These are phyloP conservation scores for Orthonyx spaldingii DNA, from an alignment of 2,113 vertebrate genomes.

Conservation along the genomic window DNA sequence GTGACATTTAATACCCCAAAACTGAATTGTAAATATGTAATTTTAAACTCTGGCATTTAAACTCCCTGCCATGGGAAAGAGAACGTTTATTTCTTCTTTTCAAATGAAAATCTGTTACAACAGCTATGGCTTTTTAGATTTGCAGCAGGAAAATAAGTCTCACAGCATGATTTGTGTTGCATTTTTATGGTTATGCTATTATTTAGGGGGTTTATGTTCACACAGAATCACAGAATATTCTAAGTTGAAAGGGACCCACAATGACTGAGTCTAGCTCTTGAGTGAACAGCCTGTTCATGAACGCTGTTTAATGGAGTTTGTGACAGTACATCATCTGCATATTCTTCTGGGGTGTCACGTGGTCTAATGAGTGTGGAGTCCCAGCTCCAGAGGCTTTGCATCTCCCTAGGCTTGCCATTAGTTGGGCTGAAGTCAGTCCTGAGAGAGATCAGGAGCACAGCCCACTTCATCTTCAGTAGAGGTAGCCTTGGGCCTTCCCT, in stretches of 20 bases:
- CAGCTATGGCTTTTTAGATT: not conserved
- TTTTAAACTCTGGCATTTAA: conserved; percentile 3
- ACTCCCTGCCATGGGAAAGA: not conserved
- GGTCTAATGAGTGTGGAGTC: not conserved
- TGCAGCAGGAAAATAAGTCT: not conserved
- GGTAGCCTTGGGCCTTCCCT: not conserved
- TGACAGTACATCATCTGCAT: not conserved
- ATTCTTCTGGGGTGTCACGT: not conserved
- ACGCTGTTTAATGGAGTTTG: not conserved
- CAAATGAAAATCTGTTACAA: not conserved
- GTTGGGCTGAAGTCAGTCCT: not conserved
- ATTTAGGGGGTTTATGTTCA: not conserved
- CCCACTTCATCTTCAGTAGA: not conserved
- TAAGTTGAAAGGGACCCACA: not conserved
- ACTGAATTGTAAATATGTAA: not conserved
- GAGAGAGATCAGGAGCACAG: not conserved
- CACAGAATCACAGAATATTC: not conserved
- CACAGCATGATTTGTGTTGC: not conserved
- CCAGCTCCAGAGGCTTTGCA: not conserved
- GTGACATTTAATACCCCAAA: conserved; percentile 7
- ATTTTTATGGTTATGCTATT: not conserved
- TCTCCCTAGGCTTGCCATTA: not conserved
- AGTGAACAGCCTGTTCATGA: not conserved
- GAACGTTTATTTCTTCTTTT: not conserved
- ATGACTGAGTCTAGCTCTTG: not conserved